Evolutionary conservation across 2,888 invertebrate species (phyloP).

Genomic region (Troilus luridus): DNA sequence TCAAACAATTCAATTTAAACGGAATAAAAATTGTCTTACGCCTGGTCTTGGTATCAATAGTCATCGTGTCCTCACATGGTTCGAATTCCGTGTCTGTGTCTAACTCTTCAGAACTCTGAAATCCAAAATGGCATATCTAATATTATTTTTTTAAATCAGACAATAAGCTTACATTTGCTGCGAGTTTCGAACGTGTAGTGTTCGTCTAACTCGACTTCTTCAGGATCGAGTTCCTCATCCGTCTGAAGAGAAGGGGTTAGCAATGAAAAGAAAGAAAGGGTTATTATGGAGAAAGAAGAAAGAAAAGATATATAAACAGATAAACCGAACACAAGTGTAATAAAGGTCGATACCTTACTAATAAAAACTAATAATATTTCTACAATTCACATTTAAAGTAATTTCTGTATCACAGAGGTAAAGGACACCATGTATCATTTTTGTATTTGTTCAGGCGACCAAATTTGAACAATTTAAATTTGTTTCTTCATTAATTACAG

Average conservation of each 20-base stretch:
- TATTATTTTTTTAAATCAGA: conserved; percentile 58
- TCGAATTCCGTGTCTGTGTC: conserved; percentile 81
- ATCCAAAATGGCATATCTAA: conserved; percentile 57
- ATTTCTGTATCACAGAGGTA: neutral
- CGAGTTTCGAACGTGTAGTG: conserved; percentile 90
- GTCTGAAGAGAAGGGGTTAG: conserved; percentile 73
- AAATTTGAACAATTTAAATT: too few species aligned
- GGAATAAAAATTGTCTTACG: conserved; percentile 71
- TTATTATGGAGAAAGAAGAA: conserved; percentile 48
- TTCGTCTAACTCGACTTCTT: conserved; percentile 89
- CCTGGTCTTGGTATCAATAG: conserved; percentile 78
- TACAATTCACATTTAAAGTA: neutral
- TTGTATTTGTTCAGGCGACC: too few species aligned
- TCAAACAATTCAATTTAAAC: neutral
- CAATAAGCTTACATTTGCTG: conserved; percentile 85
- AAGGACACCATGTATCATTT: too few species aligned
- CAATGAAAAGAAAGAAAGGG: conserved; percentile 68
- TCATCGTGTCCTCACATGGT: conserved; percentile 77
- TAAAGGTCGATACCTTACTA: neutral
- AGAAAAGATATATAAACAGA: conserved; percentile 45
- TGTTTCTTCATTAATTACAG: too few species aligned
- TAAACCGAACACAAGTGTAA: neutral
- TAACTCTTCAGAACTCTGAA: conserved; percentile 77
- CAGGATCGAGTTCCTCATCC: conserved; percentile 90
- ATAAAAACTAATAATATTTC: neutral